Percentiles rank a stretch among this genome's conserved stretches.
phyloP scores from a whole-genome alignment of 2,888 invertebrate genomes.

The Cybosia mesomella region DNA sequence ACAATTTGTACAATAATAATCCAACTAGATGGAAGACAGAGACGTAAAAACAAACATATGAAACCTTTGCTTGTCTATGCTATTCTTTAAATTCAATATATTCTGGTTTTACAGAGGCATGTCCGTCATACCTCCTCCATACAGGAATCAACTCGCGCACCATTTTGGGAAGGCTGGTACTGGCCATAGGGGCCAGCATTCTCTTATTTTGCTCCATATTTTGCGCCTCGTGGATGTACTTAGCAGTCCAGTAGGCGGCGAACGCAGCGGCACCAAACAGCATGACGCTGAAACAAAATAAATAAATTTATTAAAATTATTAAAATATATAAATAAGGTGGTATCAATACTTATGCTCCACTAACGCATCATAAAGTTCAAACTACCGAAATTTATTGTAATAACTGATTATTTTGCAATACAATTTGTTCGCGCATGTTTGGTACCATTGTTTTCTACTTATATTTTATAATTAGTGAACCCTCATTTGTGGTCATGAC shows the following conservation, averaged over 20 bases:
- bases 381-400: not conserved
- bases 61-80: no score
- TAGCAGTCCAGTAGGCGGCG: conserved; percentile 10
- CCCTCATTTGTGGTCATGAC: not conserved
- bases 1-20: not conserved
- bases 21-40: no score
- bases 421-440: no score
- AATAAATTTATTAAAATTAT: not conserved
- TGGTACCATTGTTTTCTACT: no score
- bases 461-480: no score
- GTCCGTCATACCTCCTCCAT: not conserved
- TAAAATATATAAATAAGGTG: no score
- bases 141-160: not conserved
- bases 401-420: no score
- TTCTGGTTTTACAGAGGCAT: not conserved
- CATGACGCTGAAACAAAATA: conserved; percentile 6
- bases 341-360: no score
- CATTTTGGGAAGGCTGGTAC: not conserved
- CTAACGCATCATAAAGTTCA: not conserved
- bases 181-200: not conserved
- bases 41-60: no score
- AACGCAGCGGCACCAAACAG: conserved; percentile 11
- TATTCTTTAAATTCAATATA: conserved; percentile 12
- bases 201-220: not conserved
- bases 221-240: conserved; percentile 6